Evolutionary conservation across 2,797 vertebrate genomes (phyloP).

Genomic region (Apogon hyalosoma): DNA sequence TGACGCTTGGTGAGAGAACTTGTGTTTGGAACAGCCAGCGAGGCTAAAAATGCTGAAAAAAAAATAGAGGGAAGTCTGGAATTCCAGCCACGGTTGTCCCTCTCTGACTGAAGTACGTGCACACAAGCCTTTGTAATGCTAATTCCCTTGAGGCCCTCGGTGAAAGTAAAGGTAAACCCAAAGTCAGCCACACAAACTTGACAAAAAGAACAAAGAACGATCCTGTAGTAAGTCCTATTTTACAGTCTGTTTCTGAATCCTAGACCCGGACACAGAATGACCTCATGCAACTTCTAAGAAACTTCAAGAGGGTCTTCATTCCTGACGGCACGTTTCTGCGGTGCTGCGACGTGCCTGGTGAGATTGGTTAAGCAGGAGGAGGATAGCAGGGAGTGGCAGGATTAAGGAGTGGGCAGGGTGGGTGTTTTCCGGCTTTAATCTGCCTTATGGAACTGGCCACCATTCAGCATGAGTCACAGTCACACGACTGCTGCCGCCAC

Average conservation of each 20-base stretch:
- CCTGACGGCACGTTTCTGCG: neutral
- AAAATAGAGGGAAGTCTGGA: constrained; percentile 53
- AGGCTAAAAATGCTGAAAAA: constrained; percentile 30
- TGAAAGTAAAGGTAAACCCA: constrained; percentile 32
- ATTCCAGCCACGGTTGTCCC: constrained; percentile 50
- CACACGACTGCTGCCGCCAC: constrained; percentile 23
- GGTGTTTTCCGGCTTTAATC: constrained; percentile 65
- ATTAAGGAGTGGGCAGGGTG: constrained; percentile 45
- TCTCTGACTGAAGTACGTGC: constrained; percentile 27
- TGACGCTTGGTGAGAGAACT: constrained; percentile 24
- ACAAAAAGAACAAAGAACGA: constrained; percentile 31
- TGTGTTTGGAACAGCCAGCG: constrained; percentile 30
- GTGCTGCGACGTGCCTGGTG: constrained; percentile 2
- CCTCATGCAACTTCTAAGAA: neutral
- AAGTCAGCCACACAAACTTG: constrained; percentile 30
- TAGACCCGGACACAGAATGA: neutral
- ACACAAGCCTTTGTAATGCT: constrained; percentile 71
- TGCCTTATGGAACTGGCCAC: constrained; percentile 43
- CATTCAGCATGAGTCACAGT: constrained; percentile 68
- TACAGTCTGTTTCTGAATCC: neutral
- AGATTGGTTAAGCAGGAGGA: constrained; percentile 15
- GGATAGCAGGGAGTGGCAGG: constrained; percentile 60
- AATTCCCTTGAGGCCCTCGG: constrained; percentile 54
- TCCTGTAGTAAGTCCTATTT: constrained; percentile 27
- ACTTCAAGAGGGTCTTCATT: neutral